Conservation (phyloP, 1,140 invertebrate genomes). For the Aleiodes sp. region DNA sequence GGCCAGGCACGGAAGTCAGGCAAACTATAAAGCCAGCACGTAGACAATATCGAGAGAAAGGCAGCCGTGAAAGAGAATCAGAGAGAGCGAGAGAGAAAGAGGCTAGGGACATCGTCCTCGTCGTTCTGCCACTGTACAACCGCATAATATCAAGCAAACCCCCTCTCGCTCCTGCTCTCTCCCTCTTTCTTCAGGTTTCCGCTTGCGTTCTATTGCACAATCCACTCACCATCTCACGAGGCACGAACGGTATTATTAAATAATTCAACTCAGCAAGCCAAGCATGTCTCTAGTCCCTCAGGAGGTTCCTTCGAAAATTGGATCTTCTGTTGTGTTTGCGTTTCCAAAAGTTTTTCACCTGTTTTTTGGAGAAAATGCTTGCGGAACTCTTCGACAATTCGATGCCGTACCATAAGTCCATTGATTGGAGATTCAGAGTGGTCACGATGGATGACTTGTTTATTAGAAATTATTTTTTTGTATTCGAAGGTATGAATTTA, state of each 20-base stretch:
- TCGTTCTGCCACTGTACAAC: constrained; percentile 17
- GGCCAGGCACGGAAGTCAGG: constrained; percentile 41
- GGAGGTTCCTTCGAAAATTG: constrained; percentile 26
- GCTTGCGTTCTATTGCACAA: constrained; percentile 10
- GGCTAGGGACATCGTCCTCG: constrained; percentile 4
- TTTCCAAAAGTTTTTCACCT: constrained; percentile 39
- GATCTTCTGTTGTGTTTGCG: constrained; percentile 40
- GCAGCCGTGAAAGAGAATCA: neutral
- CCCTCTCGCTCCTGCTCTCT: constrained; percentile 20
- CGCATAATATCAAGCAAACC: constrained; percentile 43
- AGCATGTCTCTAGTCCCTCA: constrained; percentile 38
- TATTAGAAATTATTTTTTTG: neutral
- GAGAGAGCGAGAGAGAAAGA: neutral
- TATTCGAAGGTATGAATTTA: neutral
- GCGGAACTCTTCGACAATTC: neutral
- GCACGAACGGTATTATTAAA: constrained; percentile 47
- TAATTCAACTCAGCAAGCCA: constrained; percentile 47
- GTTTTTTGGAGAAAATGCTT: constrained; percentile 26
- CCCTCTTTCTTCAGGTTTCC: constrained; percentile 5
- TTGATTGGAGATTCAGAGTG: no score
- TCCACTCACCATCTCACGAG: constrained; percentile 28
- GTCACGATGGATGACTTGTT: neutral
- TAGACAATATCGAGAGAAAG: constrained; percentile 40
- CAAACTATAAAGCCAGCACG: constrained; percentile 44
- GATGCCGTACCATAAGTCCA: no score